Conservation (phyloP, 2,113 vertebrate genomes). For the Potamarius usumacintae region DNA sequence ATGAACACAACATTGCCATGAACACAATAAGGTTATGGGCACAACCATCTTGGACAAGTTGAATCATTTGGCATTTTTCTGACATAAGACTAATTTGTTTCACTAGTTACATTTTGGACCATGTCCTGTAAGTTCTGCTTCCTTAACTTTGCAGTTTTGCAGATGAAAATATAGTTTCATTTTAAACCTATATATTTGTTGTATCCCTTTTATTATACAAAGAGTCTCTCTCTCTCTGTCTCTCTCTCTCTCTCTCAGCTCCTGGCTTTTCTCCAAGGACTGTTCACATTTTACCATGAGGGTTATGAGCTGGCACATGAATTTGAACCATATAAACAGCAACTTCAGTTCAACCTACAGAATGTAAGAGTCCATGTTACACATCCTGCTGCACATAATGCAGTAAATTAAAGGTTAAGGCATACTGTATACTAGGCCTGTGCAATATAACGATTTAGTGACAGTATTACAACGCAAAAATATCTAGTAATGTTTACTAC, state of each 20-base stretch:
- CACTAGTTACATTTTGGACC: neutral
- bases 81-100: neutral
- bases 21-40: neutral
- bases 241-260: constrained; percentile 75
- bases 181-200: neutral
- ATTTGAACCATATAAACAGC: constrained; percentile 95
- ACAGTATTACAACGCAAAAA: neutral
- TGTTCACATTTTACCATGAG: constrained; percentile 99
- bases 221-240: neutral
- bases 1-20: neutral
- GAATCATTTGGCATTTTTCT: neutral
- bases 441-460: neutral
- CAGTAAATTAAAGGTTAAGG: neutral
- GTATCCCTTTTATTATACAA: neutral
- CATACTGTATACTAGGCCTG: neutral
- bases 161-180: neutral
- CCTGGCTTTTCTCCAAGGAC: constrained; percentile 94
- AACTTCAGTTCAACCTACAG: constrained; percentile 97
- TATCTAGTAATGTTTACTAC: neutral
- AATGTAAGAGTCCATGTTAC: constrained; percentile 79
- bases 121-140: neutral
- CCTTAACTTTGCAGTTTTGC: neutral
- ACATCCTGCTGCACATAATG: neutral
- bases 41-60: neutral
- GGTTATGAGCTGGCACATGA: constrained; percentile 97